Base-by-base conservation (phyloP, 2,797 vertebrate genomes). In the Pseudochirops cupreus region DNA sequence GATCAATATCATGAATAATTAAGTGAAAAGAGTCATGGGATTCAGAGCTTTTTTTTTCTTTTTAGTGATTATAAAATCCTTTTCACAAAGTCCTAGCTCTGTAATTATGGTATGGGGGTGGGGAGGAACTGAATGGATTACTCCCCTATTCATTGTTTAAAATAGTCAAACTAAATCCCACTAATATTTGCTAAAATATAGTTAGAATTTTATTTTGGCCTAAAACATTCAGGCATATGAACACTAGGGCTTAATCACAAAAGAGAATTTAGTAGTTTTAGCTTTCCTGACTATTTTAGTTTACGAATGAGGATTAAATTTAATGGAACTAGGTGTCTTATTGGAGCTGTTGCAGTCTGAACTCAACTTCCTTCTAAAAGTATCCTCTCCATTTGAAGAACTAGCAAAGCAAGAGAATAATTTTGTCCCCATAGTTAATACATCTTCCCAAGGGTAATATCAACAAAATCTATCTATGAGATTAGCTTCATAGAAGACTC, bases 1-100 rank as follows among this genome's bases (percentile, higher is more conserved):
- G 56, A 94, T 97, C 96, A 89, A 92, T 87, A 14, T 56, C 52
- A 97, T 90, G 94, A 97, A 96, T 97, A 97, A 98, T 97, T 94
- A 94, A 97, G 55, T 97, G 74, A 95, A 91, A 91, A 39, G 33
- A 97, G 90, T 39, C 93, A 94, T 94, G 95, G 87, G 24, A 26
- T 96, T 97, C 96, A 94, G 95, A 95, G 94, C 93, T 95, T 52
- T 91, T 82, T 33, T n/a, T 95, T 95, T 96, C 90, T 74, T 93
- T 95, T 96, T 94, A 93, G 94, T 96, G 94, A 95, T 95, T 93
- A 91, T 92, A 82, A 95, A 96, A 97, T 96, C 95, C 90, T 53
- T 94, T 93, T 97, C 94, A 91, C 91, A 92, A 95, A 92, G 82
- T 97, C 93, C 58, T 67, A 91, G 90, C 91, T 94, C 90, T 67